phyloP scores from a whole-genome alignment of 2,113 vertebrate species.

The Benthochromis sp. region DNA sequence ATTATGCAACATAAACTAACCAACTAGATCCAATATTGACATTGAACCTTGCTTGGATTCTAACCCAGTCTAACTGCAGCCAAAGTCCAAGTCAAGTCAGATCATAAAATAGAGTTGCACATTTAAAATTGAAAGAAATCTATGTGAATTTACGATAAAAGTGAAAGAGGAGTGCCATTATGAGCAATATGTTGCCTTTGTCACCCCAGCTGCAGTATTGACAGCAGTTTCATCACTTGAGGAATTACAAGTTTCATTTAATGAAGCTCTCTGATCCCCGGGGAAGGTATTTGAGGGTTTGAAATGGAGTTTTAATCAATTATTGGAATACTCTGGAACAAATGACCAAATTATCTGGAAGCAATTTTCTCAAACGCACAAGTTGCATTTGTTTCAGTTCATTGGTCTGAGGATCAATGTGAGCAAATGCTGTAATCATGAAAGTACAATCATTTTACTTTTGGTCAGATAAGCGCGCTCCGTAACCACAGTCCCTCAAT shows the following conservation, averaged over 20 bases:
- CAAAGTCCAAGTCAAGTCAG: background rate
- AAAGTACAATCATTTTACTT: background rate
- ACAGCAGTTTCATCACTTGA: background rate
- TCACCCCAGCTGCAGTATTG: background rate
- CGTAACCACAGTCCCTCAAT: background rate
- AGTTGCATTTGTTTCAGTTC: background rate
- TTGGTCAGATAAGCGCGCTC: background rate
- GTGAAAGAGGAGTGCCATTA: background rate
- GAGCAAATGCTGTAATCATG: background rate
- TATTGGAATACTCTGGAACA: background rate
- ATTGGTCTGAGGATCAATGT: background rate
- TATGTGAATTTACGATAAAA: background rate
- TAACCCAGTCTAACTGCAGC: background rate
- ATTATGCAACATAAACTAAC: background rate
- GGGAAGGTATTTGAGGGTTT: background rate
- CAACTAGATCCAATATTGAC: background rate
- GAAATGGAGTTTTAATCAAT: background rate
- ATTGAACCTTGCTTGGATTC: rapidly evolving
- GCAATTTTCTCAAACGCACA: background rate
- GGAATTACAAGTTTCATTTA: background rate
- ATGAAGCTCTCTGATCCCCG: background rate
- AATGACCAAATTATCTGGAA: background rate
- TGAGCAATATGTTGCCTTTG: background rate
- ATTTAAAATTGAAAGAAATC: background rate
- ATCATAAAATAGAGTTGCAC: background rate